Conservation (phyloP, 2,113 vertebrate species). For the Pelvicachromis taeniatus region DNA sequence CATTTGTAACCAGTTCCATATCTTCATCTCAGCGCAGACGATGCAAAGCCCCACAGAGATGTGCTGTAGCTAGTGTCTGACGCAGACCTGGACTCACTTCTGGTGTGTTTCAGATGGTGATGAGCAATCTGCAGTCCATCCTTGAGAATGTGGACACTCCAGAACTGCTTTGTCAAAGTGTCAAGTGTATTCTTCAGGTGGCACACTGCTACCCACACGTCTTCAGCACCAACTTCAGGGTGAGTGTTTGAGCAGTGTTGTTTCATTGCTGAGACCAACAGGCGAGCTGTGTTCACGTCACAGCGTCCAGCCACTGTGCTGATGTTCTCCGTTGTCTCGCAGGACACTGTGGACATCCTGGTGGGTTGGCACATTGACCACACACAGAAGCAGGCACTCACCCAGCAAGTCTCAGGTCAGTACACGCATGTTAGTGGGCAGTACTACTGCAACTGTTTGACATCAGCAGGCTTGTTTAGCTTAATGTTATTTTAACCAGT, state of each 20-base stretch:
- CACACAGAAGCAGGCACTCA: conserved; percentile 91
- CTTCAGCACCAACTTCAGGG: conserved; percentile 98
- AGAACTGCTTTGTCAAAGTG: conserved; percentile 96
- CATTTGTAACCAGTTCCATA: rapidly evolving
- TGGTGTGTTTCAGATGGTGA: conserved; percentile 84
- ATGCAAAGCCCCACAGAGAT: neutral
- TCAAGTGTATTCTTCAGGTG: conserved; percentile 94
- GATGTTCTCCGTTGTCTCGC: neutral
- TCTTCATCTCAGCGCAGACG: neutral
- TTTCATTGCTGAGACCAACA: neutral
- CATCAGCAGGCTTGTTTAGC: neutral
- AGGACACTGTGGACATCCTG: conserved; percentile 98
- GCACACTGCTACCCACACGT: conserved; percentile 96
- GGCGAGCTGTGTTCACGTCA: neutral
- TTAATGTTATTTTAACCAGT: neutral
- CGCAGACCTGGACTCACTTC: neutral
- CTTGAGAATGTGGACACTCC: conserved; percentile 97
- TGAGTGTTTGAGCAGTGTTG: conserved; percentile 55
- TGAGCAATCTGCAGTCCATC: conserved; percentile 96
- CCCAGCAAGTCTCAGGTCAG: conserved; percentile 94
- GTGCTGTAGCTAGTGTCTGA: neutral
- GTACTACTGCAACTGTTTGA: neutral
- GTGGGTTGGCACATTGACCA: conserved; percentile 99
- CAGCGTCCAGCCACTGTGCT: neutral
- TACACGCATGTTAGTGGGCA: neutral